These are phyloP conservation scores for Brachyptera risi DNA, from an alignment of 2,888 invertebrate genomes.

Conservation along the genomic window DNA sequence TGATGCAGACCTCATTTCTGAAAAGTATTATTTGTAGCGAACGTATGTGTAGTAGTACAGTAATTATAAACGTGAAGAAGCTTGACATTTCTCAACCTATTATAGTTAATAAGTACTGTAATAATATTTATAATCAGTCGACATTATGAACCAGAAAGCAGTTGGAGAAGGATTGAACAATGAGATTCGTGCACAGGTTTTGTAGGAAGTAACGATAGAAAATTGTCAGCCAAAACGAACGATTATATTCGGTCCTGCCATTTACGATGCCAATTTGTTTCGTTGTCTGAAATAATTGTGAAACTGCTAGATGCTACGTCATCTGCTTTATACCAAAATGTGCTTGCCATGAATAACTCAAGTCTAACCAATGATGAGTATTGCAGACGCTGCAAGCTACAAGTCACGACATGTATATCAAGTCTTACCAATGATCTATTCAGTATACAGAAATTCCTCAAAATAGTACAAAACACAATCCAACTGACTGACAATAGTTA, in stretches of 20 bases:
- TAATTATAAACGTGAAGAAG: no score
- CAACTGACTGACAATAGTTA: conserved; percentile 28
- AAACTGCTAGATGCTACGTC: not conserved
- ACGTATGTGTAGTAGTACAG: not conserved
- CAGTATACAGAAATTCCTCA: conserved; percentile 42
- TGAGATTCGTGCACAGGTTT: not conserved
- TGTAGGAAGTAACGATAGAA: not conserved
- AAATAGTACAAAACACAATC: conserved; percentile 46
- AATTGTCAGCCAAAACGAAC: conserved; percentile 25
- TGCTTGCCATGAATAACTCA: conserved; percentile 27
- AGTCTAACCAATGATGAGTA: conserved; percentile 27
- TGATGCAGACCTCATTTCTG: not conserved
- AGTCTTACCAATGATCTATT: conserved; percentile 31
- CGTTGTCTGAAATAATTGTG: conserved; percentile 22
- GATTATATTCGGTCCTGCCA: conserved; percentile 31
- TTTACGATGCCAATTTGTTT: conserved; percentile 32
- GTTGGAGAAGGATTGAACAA: not conserved
- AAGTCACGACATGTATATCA: conserved; percentile 27
- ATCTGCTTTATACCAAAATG: not conserved
- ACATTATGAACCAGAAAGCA: not conserved
- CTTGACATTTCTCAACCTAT: not conserved
- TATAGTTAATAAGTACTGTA: not conserved
- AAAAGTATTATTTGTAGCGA: conserved; percentile 9
- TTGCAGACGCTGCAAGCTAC: conserved; percentile 23
- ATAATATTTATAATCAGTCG: not conserved